Percentiles rank a stretch among this genome's conserved stretches.
Conservation (phyloP, 2,113 vertebrate species). For the Varanus salvator region DNA sequence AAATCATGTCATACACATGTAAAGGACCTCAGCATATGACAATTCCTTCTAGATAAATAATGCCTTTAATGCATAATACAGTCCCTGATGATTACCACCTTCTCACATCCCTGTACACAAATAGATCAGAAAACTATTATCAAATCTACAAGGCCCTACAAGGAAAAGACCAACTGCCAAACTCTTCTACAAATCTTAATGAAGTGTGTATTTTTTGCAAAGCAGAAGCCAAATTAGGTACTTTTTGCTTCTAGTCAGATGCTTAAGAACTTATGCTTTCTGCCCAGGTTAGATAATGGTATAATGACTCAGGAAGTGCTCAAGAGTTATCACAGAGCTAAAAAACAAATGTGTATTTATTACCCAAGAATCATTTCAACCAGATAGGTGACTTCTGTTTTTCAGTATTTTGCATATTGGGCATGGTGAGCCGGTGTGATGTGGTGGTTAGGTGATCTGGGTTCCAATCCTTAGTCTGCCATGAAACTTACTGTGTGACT, state of each 20-base stretch:
- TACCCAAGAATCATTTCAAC: not conserved
- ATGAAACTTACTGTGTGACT: no score
- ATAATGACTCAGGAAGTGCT: not conserved
- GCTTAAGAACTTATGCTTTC: conserved; percentile 22
- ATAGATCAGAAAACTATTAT: not conserved
- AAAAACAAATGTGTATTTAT: not conserved
- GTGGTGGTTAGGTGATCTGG: no score
- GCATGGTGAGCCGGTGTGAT: no score
- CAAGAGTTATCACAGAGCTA: not conserved
- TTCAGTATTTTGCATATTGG: not conserved
- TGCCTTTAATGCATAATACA: not conserved
- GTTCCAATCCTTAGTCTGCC: no score
- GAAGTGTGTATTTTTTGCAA: not conserved
- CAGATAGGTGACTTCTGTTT: not conserved
- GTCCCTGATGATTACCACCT: not conserved
- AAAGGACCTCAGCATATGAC: not conserved
- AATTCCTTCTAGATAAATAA: conserved; percentile 5
- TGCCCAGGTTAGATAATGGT: not conserved
- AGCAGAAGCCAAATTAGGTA: not conserved
- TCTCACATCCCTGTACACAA: not conserved
- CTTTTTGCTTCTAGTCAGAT: not conserved
- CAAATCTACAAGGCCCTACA: no score
- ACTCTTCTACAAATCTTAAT: conserved; percentile 8
- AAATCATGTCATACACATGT: not conserved
- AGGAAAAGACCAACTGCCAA: not conserved